Evolutionary conservation across 2,797 vertebrate species (phyloP).

Genomic region (Amphiprion clarkii): DNA sequence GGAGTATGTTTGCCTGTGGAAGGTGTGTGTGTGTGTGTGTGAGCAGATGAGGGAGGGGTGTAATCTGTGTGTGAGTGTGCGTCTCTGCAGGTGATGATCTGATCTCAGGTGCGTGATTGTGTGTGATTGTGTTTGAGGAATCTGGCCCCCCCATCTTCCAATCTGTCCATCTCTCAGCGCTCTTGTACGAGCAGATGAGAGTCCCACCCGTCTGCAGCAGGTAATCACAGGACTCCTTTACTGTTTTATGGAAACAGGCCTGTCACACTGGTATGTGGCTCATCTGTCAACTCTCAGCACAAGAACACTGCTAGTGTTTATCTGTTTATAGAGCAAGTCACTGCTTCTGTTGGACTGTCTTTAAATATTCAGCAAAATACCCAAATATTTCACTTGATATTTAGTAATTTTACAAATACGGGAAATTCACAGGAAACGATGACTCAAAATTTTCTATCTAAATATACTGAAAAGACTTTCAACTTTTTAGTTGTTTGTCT

Average conservation of each 20-base stretch:
- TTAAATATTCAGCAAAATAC: too few species aligned
- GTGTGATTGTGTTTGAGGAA: conserved; percentile 63
- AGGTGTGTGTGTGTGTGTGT: conserved; percentile 4
- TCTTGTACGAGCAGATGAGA: conserved; percentile 67
- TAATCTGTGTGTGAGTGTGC: conserved; percentile 10
- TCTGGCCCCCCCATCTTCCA: conserved; percentile 62
- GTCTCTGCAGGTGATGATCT: conserved; percentile 56
- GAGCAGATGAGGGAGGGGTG: not conserved
- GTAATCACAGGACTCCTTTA: conserved; percentile 68
- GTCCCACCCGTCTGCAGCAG: conserved; percentile 52
- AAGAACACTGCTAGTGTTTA: conserved; percentile 16
- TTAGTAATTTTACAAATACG: too few species aligned
- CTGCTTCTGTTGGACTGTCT: not conserved
- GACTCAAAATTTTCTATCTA: too few species aligned
- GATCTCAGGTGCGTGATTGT: conserved; percentile 65
- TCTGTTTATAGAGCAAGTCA: not conserved
- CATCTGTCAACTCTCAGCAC: conserved; percentile 40
- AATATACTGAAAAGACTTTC: too few species aligned
- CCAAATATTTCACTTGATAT: not conserved
- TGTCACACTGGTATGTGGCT: conserved; percentile 65
- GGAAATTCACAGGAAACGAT: too few species aligned
- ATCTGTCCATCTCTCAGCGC: conserved; percentile 72
- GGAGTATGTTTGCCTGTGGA: not conserved
- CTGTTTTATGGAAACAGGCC: conserved; percentile 55
- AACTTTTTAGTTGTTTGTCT: too few species aligned